Percentiles rank a stretch among this genome's conserved stretches.
Evolutionary conservation across 2,113 vertebrate genomes (phyloP).

Genomic region (Sylvietta virens): DNA sequence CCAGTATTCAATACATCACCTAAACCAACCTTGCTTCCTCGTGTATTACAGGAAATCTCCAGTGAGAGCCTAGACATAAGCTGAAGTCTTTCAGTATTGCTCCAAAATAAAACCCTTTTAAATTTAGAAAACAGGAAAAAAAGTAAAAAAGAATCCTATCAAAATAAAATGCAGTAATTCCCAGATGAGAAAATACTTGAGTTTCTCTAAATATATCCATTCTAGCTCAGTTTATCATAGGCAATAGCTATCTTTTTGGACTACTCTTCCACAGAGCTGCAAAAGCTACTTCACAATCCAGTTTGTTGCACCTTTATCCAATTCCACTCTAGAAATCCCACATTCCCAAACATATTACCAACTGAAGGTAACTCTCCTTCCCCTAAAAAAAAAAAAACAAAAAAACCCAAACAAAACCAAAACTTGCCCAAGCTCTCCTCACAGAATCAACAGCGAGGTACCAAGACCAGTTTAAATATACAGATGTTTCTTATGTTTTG

Average conservation of each 20-base stretch:
- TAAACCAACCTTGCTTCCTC: not conserved
- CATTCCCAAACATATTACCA: not conserved
- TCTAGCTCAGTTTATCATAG: not conserved
- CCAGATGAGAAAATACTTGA: not conserved
- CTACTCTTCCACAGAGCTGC: not conserved
- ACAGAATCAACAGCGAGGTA: not conserved
- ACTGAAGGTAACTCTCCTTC: not conserved
- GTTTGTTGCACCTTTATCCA: not conserved
- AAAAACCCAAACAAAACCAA: rapidly evolving
- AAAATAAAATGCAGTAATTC: not conserved
- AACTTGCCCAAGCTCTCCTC: not conserved
- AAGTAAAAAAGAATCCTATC: not conserved
- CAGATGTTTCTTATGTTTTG: not conserved
- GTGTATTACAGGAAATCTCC: not conserved
- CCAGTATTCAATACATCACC: not conserved
- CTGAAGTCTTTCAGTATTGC: not conserved
- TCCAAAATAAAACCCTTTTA: not conserved
- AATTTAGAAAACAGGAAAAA: not conserved
- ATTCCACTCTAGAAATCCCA: not conserved
- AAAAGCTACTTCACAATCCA: not conserved
- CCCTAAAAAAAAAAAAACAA: not conserved
- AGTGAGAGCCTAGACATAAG: not conserved
- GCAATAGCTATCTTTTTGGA: not conserved
- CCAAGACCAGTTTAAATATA: not conserved
- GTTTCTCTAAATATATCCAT: not conserved